phyloP scores from a whole-genome alignment of 2,113 vertebrate species.

The Apistogramma diplotaenia region DNA sequence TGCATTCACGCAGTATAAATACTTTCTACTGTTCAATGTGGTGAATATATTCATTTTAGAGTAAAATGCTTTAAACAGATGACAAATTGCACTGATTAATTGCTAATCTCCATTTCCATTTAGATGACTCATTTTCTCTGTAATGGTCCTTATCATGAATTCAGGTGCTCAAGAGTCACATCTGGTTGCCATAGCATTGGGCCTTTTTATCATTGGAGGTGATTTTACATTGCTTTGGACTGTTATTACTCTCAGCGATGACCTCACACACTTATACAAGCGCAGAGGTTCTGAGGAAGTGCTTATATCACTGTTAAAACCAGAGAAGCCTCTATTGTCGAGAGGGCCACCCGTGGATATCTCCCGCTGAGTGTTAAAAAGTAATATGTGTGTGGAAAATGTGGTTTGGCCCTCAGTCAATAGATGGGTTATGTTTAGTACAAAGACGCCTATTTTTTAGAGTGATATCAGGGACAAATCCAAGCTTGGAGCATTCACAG shows the following conservation, averaged over 20 bases:
- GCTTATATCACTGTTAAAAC: background rate
- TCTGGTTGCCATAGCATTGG: slow-evolving; percentile 15
- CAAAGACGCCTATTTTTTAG: background rate
- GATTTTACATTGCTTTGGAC: background rate
- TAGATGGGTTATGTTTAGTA: slow-evolving; percentile 10
- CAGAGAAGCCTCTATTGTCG: background rate
- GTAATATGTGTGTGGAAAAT: background rate
- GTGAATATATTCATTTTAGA: background rate
- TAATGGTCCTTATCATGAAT: background rate
- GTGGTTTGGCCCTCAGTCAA: background rate
- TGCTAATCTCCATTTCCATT: background rate
- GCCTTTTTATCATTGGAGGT: background rate
- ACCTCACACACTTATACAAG: background rate
- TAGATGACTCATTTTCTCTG: background rate
- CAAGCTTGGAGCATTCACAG: slow-evolving; percentile 1
- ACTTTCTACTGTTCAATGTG: background rate
- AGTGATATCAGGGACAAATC: slow-evolving; percentile 21
- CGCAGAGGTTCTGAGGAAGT: background rate
- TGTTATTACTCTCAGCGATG: background rate
- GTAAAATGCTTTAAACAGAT: background rate
- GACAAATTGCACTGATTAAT: background rate
- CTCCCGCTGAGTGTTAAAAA: background rate
- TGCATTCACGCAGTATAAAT: background rate
- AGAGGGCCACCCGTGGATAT: slow-evolving; percentile 1
- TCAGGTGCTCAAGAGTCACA: background rate